Conservation (phyloP, 2,113 vertebrate genomes). For the Garra rufa region DNA sequence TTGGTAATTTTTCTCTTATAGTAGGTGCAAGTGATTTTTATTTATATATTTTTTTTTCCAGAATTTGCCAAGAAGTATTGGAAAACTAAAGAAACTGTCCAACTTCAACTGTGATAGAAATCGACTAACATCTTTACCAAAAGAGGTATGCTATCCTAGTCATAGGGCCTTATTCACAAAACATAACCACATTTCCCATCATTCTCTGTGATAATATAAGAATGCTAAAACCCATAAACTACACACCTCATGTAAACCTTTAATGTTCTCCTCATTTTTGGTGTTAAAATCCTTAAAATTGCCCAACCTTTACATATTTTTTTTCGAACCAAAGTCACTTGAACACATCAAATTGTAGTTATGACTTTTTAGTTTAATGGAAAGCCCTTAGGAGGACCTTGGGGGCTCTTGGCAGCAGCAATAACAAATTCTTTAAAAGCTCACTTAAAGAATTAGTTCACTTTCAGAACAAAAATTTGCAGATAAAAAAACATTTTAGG, state of each 20-base stretch:
- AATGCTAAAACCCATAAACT: background rate
- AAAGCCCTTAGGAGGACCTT: background rate
- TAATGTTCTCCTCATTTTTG: background rate
- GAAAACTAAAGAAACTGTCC: conserved; percentile 92
- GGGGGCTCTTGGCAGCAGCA: background rate
- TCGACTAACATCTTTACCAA: conserved; percentile 88
- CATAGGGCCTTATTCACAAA: background rate
- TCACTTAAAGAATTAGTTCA: too few relatives aligned
- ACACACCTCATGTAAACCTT: background rate
- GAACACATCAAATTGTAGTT: background rate
- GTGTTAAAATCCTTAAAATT: background rate
- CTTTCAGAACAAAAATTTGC: too few relatives aligned
- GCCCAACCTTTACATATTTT: background rate
- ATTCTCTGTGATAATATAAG: background rate
- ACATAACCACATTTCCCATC: background rate
- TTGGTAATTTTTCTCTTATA: background rate
- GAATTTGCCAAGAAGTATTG: conserved; percentile 92
- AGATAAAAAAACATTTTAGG: too few relatives aligned
- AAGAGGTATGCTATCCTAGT: conserved; percentile 82
- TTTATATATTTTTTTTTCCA: conserved; percentile 52
- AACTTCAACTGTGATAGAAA: conserved; percentile 98
- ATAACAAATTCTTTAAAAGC: background rate
- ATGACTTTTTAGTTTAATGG: background rate
- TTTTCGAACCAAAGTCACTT: background rate
- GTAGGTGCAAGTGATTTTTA: background rate